These are phyloP conservation scores for Rugalucina vietnamica DNA, from an alignment of 2,888 invertebrate species.

Conservation along the genomic window DNA sequence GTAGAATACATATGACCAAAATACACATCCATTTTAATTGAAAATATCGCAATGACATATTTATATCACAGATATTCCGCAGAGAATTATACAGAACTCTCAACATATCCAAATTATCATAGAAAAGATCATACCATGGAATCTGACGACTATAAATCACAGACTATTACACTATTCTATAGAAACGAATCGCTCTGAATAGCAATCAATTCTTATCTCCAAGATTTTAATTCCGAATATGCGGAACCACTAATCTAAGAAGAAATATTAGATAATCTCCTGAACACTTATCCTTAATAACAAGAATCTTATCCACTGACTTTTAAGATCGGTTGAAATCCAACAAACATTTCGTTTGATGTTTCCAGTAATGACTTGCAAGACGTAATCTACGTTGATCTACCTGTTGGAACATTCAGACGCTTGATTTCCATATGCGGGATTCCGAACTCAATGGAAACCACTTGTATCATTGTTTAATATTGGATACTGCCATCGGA, in stretches of 20 bases:
- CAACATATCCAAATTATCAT: not conserved
- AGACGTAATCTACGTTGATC: not conserved
- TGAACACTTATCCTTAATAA: not conserved
- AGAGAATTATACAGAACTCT: not conserved
- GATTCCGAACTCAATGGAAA: not conserved
- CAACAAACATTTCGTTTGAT: not conserved
- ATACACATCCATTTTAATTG: not conserved
- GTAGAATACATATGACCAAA: slow-evolving; percentile 10
- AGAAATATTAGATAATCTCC: not conserved
- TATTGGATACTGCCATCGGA: not conserved
- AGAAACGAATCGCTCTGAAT: not conserved
- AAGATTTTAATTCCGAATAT: not conserved
- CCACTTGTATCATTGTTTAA: not conserved
- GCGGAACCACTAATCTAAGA: not conserved
- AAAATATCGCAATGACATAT: not conserved
- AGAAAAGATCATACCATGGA: too few relatives aligned
- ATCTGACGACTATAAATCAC: not conserved
- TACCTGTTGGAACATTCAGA: not conserved
- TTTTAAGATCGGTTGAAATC: not conserved
- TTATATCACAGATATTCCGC: not conserved
- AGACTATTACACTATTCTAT: not conserved
- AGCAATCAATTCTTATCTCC: not conserved
- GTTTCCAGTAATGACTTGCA: not conserved
- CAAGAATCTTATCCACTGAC: not conserved
- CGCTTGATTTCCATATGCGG: not conserved